Evolutionary conservation across 2,888 invertebrate species (phyloP), one percentile per base, ranked within the genome.

Genomic region (Geophilus truncorum): DNA sequence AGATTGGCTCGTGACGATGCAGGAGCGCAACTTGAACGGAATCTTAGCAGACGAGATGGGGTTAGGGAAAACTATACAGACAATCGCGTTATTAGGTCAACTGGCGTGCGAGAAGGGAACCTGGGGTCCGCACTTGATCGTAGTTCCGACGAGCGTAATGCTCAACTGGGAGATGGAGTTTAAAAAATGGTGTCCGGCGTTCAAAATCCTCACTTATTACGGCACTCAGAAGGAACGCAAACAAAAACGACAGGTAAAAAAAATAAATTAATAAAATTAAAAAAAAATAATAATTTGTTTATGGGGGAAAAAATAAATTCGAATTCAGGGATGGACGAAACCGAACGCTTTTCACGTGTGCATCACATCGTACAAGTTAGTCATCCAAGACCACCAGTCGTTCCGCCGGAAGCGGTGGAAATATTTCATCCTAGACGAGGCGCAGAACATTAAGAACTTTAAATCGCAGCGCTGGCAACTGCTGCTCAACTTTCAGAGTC

Each of bases 121-220:
- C 86, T 99, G 99, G 99, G 99, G 99, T 36, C 99, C 99, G 80
- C 99, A 99, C 90, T 90, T 99, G 28, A 97, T 99, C 84, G 94
- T 99, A 83, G 99, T 99, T 84, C 99, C 99, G 82, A 99, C 99
- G 18, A 98, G 98, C 83, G 98, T 99, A 79, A 97, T 99, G 94
- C 90, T 99, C 82, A 99, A 99, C 89, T 99, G 99, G 99, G 99
- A 99, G 89, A 96, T 98, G 95, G 99, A 99, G 88, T 94, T 97
- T 86, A 98, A 99, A 88, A 98, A 98, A 88, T 99, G 99, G 99
- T 98, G 98, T 88, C 99, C 99, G 0, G 96, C 95, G 79, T 97
- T 99, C 87, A 99, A 99, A 90, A 96, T 99, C 85, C 91, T 99
- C 84, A 98, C 98, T 0, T 99, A 99, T 87, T 99, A 97, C 87